These are phyloP conservation scores for Drosophila flavopinicola DNA, from an alignment of 2,888 invertebrate species.

Conservation along the genomic window DNA sequence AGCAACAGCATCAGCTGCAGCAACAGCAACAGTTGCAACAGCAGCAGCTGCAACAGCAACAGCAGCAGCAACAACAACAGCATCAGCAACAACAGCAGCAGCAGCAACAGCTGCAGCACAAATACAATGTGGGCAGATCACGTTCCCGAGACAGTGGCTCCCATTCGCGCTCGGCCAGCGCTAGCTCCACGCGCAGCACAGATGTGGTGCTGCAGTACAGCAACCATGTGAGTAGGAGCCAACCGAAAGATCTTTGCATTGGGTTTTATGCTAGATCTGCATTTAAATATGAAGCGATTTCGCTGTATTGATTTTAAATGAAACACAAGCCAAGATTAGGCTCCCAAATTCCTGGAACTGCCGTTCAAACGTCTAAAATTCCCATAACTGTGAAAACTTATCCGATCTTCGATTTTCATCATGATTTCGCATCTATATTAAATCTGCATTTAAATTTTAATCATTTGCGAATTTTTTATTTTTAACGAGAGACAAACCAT, in stretches of 20 bases:
- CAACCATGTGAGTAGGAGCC: slow-evolving; percentile 80
- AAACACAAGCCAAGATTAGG: no score
- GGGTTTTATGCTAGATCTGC: no score
- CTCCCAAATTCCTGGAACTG: no score
- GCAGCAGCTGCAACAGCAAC: slow-evolving; percentile 45
- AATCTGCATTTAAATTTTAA: no score
- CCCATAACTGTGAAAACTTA: no score
- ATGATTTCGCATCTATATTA: no score
- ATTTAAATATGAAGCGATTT: no score
- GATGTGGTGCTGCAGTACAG: slow-evolving; percentile 84
- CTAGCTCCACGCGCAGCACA: slow-evolving; percentile 85
- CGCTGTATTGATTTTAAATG: no score
- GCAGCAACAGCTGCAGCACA: slow-evolving; percentile 64
- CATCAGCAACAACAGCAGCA: slow-evolving; percentile 43
- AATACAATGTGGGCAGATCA: slow-evolving; percentile 85
- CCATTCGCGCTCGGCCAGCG: slow-evolving; percentile 90
- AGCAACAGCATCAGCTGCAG: slow-evolving; percentile 52
- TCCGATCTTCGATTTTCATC: no score
- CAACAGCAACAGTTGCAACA: slow-evolving; percentile 44
- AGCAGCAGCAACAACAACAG: slow-evolving; percentile 62
- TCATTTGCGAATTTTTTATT: no score
- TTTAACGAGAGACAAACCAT: no score
- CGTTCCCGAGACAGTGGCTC: slow-evolving; percentile 89
- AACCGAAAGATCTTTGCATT: background rate
- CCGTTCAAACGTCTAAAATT: no score